These are phyloP conservation scores for Hetaerina americana DNA, from an alignment of 1,140 invertebrate genomes.

Conservation along the genomic window DNA sequence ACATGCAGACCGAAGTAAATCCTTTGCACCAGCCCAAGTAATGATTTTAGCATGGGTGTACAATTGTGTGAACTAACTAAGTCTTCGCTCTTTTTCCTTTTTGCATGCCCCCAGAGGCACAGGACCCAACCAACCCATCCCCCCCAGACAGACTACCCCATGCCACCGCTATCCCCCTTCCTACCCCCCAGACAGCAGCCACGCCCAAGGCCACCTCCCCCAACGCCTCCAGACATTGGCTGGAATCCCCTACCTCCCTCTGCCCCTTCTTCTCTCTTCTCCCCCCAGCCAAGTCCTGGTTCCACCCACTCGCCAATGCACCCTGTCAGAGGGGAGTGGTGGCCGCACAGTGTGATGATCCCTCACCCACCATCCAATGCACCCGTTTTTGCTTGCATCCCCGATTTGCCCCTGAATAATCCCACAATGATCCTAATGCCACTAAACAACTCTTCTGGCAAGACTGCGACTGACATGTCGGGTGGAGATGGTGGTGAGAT, in stretches of 20 bases:
- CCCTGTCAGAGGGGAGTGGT: not conserved
- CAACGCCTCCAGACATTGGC: too few species aligned
- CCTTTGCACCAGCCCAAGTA: too few species aligned
- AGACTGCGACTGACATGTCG: not conserved
- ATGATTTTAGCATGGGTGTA: too few species aligned
- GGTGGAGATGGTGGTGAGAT: not conserved
- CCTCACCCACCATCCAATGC: not conserved
- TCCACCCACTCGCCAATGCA: too few species aligned
- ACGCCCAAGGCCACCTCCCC: too few species aligned
- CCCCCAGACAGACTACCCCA: slow-evolving; percentile 1
- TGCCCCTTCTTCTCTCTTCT: too few species aligned
- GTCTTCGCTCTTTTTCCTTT: not conserved
- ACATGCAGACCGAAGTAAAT: too few species aligned
- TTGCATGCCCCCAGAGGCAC: slow-evolving; percentile 6
- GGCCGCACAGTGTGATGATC: not conserved
- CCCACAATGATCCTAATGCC: not conserved
- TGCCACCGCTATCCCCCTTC: too few species aligned
- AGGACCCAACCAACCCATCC: not conserved
- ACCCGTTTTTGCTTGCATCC: not conserved
- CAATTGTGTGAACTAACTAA: not conserved
- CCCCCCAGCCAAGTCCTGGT: too few species aligned
- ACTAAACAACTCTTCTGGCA: not conserved
- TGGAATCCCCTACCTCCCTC: too few species aligned
- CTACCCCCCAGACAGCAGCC: too few species aligned
- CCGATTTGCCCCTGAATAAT: not conserved